phyloP scores from a whole-genome alignment of 2,797 vertebrate species.

The Falco cherrug region DNA sequence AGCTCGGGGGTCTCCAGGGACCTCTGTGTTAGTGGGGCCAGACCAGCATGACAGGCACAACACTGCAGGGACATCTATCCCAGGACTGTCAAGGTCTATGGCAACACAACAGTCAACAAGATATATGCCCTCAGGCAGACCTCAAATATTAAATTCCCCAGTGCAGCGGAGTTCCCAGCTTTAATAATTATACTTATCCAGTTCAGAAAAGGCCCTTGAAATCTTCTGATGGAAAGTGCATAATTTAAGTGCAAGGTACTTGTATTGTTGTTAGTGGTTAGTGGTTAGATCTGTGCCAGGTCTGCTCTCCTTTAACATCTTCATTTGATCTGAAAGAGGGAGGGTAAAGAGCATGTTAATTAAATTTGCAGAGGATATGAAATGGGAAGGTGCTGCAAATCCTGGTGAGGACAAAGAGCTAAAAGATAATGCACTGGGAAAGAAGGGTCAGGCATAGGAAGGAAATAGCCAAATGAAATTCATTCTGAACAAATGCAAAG shows the following conservation, averaged over 20 bases:
- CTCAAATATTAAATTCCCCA: slow-evolving; percentile 46
- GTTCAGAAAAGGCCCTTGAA: slow-evolving; percentile 33
- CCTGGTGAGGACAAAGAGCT: slow-evolving; percentile 67
- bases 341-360: slow-evolving; percentile 71
- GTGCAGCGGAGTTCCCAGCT: neutral
- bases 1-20: neutral
- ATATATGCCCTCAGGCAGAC: slow-evolving; percentile 30
- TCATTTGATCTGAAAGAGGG: slow-evolving; percentile 66
- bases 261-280: slow-evolving; percentile 68
- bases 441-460: slow-evolving; percentile 65
- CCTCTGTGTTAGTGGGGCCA: neutral
- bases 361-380: slow-evolving; percentile 73
- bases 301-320: slow-evolving; percentile 65
- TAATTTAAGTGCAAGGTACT: slow-evolving; percentile 68
- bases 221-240: slow-evolving; percentile 61
- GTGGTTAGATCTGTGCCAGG: slow-evolving; percentile 58
- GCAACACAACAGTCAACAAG: slow-evolving; percentile 53
- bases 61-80: neutral
- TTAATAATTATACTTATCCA: slow-evolving; percentile 45
- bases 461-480: slow-evolving; percentile 72
- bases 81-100: neutral
- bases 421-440: slow-evolving; percentile 66
- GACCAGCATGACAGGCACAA: rapidly evolving
- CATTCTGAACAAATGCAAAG: slow-evolving; percentile 70
- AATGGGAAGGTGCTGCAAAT: slow-evolving; percentile 71